Percentiles rank a stretch among this genome's conserved stretches.
These are phyloP conservation scores for Cheilosia pagana DNA, from an alignment of 2,888 invertebrate species.

Conservation along the genomic window DNA sequence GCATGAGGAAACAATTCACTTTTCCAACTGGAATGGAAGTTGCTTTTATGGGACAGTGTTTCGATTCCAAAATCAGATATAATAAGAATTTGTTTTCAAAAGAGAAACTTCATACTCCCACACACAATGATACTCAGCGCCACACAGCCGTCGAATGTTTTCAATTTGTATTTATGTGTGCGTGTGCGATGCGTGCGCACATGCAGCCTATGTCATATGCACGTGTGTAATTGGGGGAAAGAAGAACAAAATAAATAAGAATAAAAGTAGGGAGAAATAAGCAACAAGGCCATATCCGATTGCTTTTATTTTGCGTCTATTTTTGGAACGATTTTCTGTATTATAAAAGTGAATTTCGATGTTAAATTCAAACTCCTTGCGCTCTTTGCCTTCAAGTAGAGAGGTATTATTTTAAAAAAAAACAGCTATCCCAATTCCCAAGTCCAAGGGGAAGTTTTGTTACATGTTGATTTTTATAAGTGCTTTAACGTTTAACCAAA, in stretches of 20 bases:
- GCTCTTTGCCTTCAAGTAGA: not conserved
- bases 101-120: slow-evolving; percentile 34
- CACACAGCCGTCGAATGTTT: slow-evolving; percentile 11
- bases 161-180: slow-evolving; percentile 15
- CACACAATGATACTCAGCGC: not conserved
- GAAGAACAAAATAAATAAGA: slow-evolving; percentile 21
- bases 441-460: too few relatives aligned
- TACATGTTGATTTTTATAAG: too few relatives aligned
- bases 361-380: slow-evolving; percentile 27
- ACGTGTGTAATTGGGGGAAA: slow-evolving; percentile 59
- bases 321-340: slow-evolving; percentile 53
- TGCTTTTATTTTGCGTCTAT: slow-evolving; percentile 69
- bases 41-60: slow-evolving; percentile 9
- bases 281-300: slow-evolving; percentile 71
- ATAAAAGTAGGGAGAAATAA: slow-evolving; percentile 39
- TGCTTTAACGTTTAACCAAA: too few relatives aligned
- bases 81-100: slow-evolving; percentile 42
- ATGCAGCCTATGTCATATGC: slow-evolving; percentile 50
- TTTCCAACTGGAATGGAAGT: slow-evolving; percentile 49
- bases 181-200: slow-evolving; percentile 60
- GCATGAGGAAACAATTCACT: not conserved
- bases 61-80: not conserved
- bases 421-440: too few relatives aligned
- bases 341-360: slow-evolving; percentile 37
- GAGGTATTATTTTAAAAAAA: too few relatives aligned